Evolutionary conservation across 2,797 vertebrate species (phyloP).

Genomic region (Syndactyla subalaris): DNA sequence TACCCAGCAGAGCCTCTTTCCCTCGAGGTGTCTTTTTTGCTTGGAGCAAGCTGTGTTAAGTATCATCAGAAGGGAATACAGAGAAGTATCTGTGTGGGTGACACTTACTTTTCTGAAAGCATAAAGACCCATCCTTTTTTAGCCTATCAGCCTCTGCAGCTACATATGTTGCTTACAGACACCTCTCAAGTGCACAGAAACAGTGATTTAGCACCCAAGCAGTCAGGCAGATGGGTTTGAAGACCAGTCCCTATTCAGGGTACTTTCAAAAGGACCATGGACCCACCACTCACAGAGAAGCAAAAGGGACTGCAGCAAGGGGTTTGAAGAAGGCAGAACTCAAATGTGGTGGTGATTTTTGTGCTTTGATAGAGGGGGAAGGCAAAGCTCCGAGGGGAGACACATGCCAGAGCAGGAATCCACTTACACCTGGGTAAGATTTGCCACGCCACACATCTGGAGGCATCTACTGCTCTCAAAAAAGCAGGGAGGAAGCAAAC

Average conservation of each 20-base stretch:
- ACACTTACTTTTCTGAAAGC: not conserved
- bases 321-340: not conserved
- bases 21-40: not conserved
- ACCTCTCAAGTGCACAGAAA: not conserved
- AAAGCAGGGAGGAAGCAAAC: not conserved
- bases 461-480: not conserved
- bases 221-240: not conserved
- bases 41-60: not conserved
- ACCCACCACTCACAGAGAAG: accelerated
- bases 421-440: not conserved
- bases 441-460: not conserved
- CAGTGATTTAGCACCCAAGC: not conserved
- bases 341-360: not conserved
- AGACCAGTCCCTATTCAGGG: not conserved
- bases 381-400: not conserved
- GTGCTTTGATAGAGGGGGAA: not conserved
- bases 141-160: not conserved
- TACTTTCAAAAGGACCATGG: not conserved
- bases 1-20: not conserved
- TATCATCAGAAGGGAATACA: accelerated
- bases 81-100: not conserved
- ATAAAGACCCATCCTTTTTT: not conserved
- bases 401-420: not conserved
- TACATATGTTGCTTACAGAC: not conserved
- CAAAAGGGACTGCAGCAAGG: accelerated